These are phyloP conservation scores for Meiosimyza decipiens DNA, from an alignment of 2,888 invertebrate genomes.

Conservation along the genomic window DNA sequence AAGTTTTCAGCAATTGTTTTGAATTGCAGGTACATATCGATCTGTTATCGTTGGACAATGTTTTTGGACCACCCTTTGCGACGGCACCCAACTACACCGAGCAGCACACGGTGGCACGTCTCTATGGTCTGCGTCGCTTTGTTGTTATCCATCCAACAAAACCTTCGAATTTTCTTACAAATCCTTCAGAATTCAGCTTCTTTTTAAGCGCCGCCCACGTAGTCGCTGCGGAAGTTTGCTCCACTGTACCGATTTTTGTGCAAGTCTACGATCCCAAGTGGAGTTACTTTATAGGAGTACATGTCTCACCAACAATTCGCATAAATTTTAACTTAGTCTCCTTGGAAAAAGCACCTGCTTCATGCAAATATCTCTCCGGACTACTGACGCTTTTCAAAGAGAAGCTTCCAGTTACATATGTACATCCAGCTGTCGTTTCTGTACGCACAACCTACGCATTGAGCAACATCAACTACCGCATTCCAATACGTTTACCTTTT, in stretches of 20 bases:
- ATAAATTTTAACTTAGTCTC: constrained; percentile 93
- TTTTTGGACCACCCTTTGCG: constrained; percentile 70
- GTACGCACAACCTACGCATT: constrained; percentile 75
- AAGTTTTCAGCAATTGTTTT: constrained; percentile 31
- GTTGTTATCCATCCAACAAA: constrained; percentile 78
- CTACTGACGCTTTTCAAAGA: constrained; percentile 89
- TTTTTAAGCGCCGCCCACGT: constrained; percentile 84
- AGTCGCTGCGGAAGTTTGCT: constrained; percentile 82
- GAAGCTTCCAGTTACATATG: constrained; percentile 77
- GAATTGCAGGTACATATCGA: constrained; percentile 61
- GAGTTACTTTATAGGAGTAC: constrained; percentile 83
- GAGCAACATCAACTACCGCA: constrained; percentile 63
- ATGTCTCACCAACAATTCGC: constrained; percentile 79
- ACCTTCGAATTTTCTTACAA: constrained; percentile 70
- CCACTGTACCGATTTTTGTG: constrained; percentile 86
- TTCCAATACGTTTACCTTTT: constrained; percentile 57
- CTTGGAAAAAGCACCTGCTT: constrained; percentile 80
- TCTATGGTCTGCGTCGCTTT: constrained; percentile 88
- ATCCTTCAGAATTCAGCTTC: constrained; percentile 80
- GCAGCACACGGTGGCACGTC: constrained; percentile 73
- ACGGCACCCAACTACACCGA: constrained; percentile 56
- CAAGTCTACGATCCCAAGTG: constrained; percentile 85
- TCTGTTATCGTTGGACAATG: constrained; percentile 71
- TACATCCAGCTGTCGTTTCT: constrained; percentile 73
- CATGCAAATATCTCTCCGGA: constrained; percentile 85